A percentile compares a stretch with the other conserved stretches of the same genome.
phyloP scores from a whole-genome alignment of 2,113 vertebrate species.

The Hepsetus odoe region DNA sequence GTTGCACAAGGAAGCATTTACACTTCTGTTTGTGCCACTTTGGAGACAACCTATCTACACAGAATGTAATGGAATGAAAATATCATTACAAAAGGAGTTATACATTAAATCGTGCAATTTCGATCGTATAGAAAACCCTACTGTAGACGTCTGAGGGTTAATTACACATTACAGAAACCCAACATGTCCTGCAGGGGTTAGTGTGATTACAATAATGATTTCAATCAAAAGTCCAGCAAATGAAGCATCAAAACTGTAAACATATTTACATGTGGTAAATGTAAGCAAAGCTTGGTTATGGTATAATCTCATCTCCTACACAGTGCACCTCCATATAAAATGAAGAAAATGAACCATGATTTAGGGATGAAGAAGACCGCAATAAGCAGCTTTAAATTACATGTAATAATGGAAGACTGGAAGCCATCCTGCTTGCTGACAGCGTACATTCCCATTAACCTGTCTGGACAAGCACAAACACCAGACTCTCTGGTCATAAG shows the following conservation, averaged over 20 bases:
- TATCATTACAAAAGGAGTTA: too few relatives aligned
- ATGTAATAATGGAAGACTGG: background rate
- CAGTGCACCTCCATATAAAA: background rate
- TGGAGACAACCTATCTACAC: too few relatives aligned
- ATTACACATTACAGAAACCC: constrained; percentile 7
- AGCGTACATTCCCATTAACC: constrained; percentile 9
- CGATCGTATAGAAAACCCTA: too few relatives aligned
- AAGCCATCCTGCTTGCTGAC: background rate
- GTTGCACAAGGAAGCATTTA: too few relatives aligned
- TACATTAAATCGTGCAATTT: too few relatives aligned
- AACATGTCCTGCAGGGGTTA: background rate
- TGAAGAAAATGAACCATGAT: constrained; percentile 27
- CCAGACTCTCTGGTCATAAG: background rate
- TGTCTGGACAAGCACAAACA: constrained; percentile 7
- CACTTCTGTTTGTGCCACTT: too few relatives aligned
- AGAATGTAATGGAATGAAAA: too few relatives aligned
- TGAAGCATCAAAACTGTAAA: constrained; percentile 7
- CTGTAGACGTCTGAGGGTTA: background rate
- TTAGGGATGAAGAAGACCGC: constrained; percentile 23
- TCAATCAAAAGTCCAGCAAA: constrained; percentile 21
- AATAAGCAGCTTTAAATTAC: constrained; percentile 36
- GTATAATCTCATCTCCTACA: constrained; percentile 41
- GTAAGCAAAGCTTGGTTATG: background rate
- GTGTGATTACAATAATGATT: constrained; percentile 21
- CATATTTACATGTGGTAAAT: constrained; percentile 31